Evolutionary conservation across 1,140 invertebrate genomes (phyloP).

Genomic region (Camponotus floridanus): DNA sequence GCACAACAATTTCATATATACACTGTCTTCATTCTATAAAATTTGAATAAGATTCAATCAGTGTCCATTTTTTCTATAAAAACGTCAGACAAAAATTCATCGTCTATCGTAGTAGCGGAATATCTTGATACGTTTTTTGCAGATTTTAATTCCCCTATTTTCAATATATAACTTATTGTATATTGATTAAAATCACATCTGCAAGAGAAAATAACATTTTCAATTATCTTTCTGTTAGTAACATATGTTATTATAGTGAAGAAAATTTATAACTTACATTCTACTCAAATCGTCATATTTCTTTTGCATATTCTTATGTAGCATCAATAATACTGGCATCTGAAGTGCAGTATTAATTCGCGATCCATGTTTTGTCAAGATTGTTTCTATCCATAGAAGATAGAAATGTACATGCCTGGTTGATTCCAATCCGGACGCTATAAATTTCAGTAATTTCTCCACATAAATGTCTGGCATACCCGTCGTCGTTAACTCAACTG

Average conservation of each 20-base stretch:
- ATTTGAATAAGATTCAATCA: conserved; percentile 53
- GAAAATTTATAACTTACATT: conserved; percentile 89
- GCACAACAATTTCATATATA: conserved; percentile 5
- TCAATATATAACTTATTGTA: conserved; percentile 89
- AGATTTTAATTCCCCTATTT: conserved; percentile 85
- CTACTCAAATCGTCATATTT: conserved; percentile 94
- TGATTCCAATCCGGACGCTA: conserved; percentile 91
- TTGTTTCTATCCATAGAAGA: conserved; percentile 91
- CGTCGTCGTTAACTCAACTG: conserved; percentile 92
- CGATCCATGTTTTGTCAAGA: conserved; percentile 89
- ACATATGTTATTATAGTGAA: conserved; percentile 44
- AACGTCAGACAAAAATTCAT: conserved; percentile 80
- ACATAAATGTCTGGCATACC: conserved; percentile 92
- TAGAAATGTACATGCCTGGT: conserved; percentile 96
- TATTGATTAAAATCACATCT: conserved; percentile 95
- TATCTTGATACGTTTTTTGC: conserved; percentile 74
- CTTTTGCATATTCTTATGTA: conserved; percentile 94
- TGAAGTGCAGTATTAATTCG: conserved; percentile 86
- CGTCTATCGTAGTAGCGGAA: conserved; percentile 76
- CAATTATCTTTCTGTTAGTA: conserved; percentile 1
- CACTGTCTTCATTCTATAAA: conserved; percentile 13
- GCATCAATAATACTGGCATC: conserved; percentile 89
- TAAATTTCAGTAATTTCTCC: conserved; percentile 90
- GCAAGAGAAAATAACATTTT: conserved; percentile 79
- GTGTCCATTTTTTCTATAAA: conserved; percentile 70